Evolutionary conservation across 2,888 invertebrate genomes (phyloP).

Genomic region (Drosophila kanekoi): DNA sequence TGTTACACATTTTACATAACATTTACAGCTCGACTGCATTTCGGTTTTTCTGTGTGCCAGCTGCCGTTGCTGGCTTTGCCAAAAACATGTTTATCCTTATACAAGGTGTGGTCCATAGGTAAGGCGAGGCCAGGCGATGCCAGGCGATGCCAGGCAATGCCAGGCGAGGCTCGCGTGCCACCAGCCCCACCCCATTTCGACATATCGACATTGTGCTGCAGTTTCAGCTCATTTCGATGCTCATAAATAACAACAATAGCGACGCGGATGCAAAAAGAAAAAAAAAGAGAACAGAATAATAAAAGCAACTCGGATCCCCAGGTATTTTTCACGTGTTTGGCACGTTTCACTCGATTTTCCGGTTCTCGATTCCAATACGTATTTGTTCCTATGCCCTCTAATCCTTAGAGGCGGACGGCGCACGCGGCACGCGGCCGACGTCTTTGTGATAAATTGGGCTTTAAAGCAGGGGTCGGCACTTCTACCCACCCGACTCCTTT

Average conservation of each 20-base stretch:
- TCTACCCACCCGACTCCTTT: slow-evolving; percentile 42
- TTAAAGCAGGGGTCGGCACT: slow-evolving; percentile 64
- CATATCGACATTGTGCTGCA: slow-evolving; percentile 38
- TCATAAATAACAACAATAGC: slow-evolving; percentile 75
- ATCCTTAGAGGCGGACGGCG: slow-evolving; percentile 52
- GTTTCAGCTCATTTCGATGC: slow-evolving; percentile 72
- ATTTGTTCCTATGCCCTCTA: slow-evolving; percentile 44
- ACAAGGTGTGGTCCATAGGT: slow-evolving; percentile 43
- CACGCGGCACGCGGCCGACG: slow-evolving; percentile 63
- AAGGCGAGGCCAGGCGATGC: slow-evolving; percentile 5
- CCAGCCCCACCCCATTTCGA: slow-evolving; percentile 38
- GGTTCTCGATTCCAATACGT: slow-evolving; percentile 63
- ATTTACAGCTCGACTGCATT: slow-evolving; percentile 46
- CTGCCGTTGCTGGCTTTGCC: slow-evolving; percentile 58
- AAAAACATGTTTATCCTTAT: slow-evolving; percentile 76
- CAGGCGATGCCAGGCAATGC: neutral
- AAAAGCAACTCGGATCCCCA: slow-evolving; percentile 65
- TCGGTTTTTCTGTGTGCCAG: slow-evolving; percentile 38
- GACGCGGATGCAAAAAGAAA: slow-evolving; percentile 45
- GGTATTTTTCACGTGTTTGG: slow-evolving; percentile 83
- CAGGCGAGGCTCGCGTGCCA: slow-evolving; percentile 59
- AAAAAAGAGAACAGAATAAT: slow-evolving; percentile 12
- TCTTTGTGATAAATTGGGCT: slow-evolving; percentile 77
- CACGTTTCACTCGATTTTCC: slow-evolving; percentile 82
- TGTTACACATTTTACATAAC: slow-evolving; percentile 64